Base-by-base conservation (phyloP, 2,113 vertebrate genomes). In the Vulpes ferrilata region DNA sequence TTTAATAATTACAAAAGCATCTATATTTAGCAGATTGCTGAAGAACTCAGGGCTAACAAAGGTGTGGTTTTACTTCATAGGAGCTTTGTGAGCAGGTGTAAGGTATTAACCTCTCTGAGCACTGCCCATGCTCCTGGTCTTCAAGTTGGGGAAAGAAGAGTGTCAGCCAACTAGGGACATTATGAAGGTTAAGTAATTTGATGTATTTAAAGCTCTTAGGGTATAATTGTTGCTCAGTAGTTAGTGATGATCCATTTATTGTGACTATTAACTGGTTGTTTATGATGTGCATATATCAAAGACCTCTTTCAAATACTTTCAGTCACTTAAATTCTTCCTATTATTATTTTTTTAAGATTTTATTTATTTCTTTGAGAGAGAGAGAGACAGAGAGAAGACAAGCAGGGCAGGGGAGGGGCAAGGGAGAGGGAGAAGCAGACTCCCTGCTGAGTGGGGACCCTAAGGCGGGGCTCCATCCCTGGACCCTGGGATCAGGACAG, bases 281-380 rank as follows among this genome's bases (percentile, higher is more conserved):
- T 19, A 1, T 2, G 12, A 43, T 6, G 7, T 9, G 12, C 1
- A 9, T 16, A 15, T 17, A 30, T 3, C n/a, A 16, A 78, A 60
- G 16, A 20, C 11, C 3, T 32, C 3, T n/a, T 91, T 55, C 19
- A 80, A 59, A 76, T 2, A 13, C 0, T 22, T 78, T 23, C 2
- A 38, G 27, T 32, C n/a, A 64, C 32, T 71, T 55, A 11, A 65
- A 48, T 92, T 86, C 25, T 23, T 30, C 15, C 25, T 90, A 7
- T 71, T n/a, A 80, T 38, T 85, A 5, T 71, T 27, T 74, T 38
- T 85, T 87, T 88, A 94, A 69, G 7, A 69, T 19, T 69, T 69
- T 69, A 69, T 69, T n/a, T 69, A 69, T 69, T 69, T 69, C 43
- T 43, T 43, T 43, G 43, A 43, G 43, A 43, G 65, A 69, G 13